phyloP scores from a whole-genome alignment of 1,140 invertebrate genomes.

The Zaprionus ghesquierei region DNA sequence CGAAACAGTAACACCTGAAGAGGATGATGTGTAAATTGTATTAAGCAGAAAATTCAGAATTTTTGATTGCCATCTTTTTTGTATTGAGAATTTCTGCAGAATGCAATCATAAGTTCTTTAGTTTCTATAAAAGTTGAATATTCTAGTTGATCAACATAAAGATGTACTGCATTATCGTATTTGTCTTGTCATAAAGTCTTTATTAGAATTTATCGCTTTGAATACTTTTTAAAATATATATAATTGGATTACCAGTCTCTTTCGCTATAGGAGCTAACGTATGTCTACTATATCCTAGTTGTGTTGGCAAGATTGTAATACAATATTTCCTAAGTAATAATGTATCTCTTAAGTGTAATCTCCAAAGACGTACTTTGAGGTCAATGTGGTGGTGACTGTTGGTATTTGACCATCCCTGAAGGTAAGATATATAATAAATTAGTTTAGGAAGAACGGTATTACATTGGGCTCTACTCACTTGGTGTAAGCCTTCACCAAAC shows the following conservation, averaged over 20 bases:
- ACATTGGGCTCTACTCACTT: slow-evolving; percentile 39
- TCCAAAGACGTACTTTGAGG: slow-evolving; percentile 70
- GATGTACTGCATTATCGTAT: background rate
- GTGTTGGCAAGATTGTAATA: background rate
- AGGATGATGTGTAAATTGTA: background rate
- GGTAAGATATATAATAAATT: background rate
- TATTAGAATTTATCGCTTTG: background rate
- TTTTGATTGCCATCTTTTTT: background rate
- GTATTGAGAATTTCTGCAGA: background rate
- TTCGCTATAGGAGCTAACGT: slow-evolving; percentile 10
- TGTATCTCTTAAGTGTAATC: slow-evolving; percentile 52
- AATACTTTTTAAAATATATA: background rate
- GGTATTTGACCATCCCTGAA: slow-evolving; percentile 68
- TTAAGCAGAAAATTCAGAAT: background rate
- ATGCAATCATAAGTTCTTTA: slow-evolving; percentile 1
- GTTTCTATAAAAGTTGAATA: background rate
- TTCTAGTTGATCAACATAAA: background rate
- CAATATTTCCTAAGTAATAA: background rate
- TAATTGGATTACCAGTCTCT: slow-evolving; percentile 26
- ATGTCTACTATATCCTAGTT: background rate
- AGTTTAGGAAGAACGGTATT: background rate
- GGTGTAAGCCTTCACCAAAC: slow-evolving; percentile 51
- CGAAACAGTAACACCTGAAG: too few species aligned
- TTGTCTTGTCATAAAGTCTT: background rate
- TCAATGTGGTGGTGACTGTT: slow-evolving; percentile 72